Evolutionary conservation across 2,113 vertebrate species (phyloP), one percentile per base, ranked within the genome.

Genomic region (Casuarius casuarius): DNA sequence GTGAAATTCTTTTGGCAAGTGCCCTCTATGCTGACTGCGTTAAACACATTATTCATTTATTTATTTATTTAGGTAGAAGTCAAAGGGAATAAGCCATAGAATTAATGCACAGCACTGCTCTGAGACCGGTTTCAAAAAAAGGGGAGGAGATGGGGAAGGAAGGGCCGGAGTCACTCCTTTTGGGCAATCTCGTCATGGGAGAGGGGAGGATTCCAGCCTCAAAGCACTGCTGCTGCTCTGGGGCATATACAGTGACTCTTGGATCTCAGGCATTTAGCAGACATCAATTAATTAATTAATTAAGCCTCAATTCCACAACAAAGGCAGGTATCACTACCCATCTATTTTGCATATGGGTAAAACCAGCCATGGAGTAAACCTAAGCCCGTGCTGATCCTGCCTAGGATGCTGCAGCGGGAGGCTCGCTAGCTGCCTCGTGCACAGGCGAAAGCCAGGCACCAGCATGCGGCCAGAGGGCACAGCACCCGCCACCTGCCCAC

Each of bases 1-100:
- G 92, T 95, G 96, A 96, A 97, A 97, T 95, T 94, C 92, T 93
- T 89, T 70, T 96, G 96, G 96, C 97, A 97, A 97, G 88, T 48
- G 82, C 91, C 87, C 91, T 89, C 65, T 7, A 61, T 88, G 94
- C 85, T 91, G 93, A 97, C 91, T 95, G 83, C 78, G 94, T 94
- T 96, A 92, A 95, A 62, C 68, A 42, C 89, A 82, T 84, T 87
- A 20, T 67, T 74, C 77, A 42, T 81, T 87, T 89, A 82, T 87
- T 94, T 92, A 89, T 92, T 96, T 90, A 65, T 75, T 87, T 90
- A 61, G 71, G 51, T 87, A 97, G 76, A 91, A 94, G 62, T 84
- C 92, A 66, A 76, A 71, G 42, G 73, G 79, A 92, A 33, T 51
- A 75, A 90, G 83, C 20, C 65, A 12, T 42, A 73, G 72, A 72